Conservation (phyloP, 2,888 invertebrate species). For the Epinotia nisella region DNA sequence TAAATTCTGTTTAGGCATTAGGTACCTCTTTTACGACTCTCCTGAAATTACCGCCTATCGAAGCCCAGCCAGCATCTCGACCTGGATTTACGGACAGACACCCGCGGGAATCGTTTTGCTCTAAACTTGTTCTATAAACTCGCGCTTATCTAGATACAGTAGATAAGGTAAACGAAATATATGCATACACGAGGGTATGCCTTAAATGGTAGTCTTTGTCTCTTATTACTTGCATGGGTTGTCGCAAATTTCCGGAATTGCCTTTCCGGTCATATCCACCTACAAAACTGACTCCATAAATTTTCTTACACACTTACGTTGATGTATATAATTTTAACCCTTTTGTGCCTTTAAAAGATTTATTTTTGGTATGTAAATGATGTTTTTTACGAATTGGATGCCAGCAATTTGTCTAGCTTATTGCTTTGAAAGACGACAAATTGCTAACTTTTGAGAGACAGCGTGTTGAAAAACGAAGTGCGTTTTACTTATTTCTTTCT, state of each 20-base stretch:
- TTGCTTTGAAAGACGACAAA: conserved; percentile 26
- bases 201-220: conserved; percentile 25
- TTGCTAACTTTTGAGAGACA: conserved; percentile 1
- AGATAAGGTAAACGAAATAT: conserved; percentile 41
- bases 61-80: conserved; percentile 11
- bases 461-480: not conserved
- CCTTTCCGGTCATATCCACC: not conserved
- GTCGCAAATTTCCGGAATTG: conserved; percentile 31
- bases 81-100: conserved; percentile 56
- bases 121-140: conserved; percentile 45
- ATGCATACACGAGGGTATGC: conserved; percentile 20
- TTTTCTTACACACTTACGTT: not conserved
- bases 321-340: not conserved
- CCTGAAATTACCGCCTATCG: conserved; percentile 38
- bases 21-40: conserved; percentile 30
- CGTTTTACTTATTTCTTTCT: not conserved
- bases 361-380: conserved; percentile 4
- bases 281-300: conserved; percentile 8
- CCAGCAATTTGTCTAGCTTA: conserved; percentile 24
- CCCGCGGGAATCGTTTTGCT: conserved; percentile 55
- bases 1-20: conserved; percentile 34
- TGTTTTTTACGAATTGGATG: conserved; percentile 20
- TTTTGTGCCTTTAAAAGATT: not conserved
- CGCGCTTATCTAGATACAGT: conserved; percentile 42
- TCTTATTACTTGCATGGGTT: conserved; percentile 34